Evolutionary conservation across 2,797 vertebrate species (phyloP).

Genomic region (Sandelia bainsii): DNA sequence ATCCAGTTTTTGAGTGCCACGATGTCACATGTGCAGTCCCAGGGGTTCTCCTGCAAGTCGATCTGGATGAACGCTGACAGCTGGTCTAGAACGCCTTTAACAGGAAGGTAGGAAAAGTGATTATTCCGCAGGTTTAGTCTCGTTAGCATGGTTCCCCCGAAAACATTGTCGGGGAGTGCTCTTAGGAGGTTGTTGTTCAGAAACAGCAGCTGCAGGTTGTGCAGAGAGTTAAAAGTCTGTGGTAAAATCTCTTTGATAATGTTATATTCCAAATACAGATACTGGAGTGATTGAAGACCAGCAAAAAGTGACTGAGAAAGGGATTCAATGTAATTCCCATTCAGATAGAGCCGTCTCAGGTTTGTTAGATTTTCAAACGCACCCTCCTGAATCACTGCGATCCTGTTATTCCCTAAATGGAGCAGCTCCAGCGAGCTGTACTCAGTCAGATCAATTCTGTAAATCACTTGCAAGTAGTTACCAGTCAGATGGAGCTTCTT

Average conservation of each 20-base stretch:
- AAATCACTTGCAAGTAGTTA: constrained; percentile 94
- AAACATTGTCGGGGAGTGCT: constrained; percentile 92
- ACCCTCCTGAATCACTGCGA: constrained; percentile 94
- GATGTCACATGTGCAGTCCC: constrained; percentile 97
- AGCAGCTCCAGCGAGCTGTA: constrained; percentile 95
- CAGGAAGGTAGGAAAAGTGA: constrained; percentile 94
- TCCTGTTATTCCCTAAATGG: constrained; percentile 96
- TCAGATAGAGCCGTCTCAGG: constrained; percentile 95
- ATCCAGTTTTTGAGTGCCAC: constrained; percentile 98
- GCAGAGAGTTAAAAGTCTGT: constrained; percentile 91
- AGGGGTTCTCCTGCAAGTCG: constrained; percentile 98
- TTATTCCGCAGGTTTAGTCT: constrained; percentile 97
- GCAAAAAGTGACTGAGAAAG: constrained; percentile 92
- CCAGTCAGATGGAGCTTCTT: constrained; percentile 98
- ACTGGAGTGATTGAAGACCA: constrained; percentile 95
- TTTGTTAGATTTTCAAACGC: constrained; percentile 96
- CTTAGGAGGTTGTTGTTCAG: constrained; percentile 97
- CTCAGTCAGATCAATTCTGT: constrained; percentile 90
- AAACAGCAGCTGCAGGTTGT: constrained; percentile 95
- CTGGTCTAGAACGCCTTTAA: constrained; percentile 94
- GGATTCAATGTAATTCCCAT: constrained; percentile 97
- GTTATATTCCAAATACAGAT: constrained; percentile 98
- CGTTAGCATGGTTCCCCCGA: constrained; percentile 93
- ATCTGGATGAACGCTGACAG: constrained; percentile 97
- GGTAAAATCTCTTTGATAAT: constrained; percentile 97